phyloP scores from a whole-genome alignment of 2,797 vertebrate species.

The Pangasius djambal region DNA sequence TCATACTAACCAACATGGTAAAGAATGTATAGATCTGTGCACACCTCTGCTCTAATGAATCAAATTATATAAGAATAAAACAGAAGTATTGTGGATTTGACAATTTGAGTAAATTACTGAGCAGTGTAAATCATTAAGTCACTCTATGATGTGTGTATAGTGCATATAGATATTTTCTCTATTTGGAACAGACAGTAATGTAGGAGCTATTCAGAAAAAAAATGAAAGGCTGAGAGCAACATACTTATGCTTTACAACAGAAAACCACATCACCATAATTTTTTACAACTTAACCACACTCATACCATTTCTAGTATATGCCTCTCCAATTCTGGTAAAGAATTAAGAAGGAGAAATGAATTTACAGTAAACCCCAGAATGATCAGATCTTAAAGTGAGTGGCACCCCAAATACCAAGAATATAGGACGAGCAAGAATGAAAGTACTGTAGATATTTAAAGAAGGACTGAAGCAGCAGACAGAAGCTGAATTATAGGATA shows the following conservation, averaged over 20 bases:
- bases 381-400: neutral
- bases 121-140: neutral
- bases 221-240: neutral
- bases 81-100: neutral
- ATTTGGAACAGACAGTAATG: neutral
- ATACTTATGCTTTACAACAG: neutral
- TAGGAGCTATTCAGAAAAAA: neutral
- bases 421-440: neutral
- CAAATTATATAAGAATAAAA: neutral
- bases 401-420: neutral
- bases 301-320: neutral
- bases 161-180: neutral
- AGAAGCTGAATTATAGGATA: neutral
- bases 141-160: neutral
- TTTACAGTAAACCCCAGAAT: neutral
- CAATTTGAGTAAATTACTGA: neutral
- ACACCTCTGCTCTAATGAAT: neutral
- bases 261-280: neutral
- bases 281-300: neutral
- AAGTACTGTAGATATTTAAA: neutral
- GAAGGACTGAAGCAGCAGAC: neutral
- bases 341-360: neutral
- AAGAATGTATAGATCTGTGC: neutral
- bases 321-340: neutral
- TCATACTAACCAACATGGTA: neutral